These are phyloP conservation scores for Lucilia cuprina DNA, from an alignment of 1,140 invertebrate genomes.

Conservation along the genomic window DNA sequence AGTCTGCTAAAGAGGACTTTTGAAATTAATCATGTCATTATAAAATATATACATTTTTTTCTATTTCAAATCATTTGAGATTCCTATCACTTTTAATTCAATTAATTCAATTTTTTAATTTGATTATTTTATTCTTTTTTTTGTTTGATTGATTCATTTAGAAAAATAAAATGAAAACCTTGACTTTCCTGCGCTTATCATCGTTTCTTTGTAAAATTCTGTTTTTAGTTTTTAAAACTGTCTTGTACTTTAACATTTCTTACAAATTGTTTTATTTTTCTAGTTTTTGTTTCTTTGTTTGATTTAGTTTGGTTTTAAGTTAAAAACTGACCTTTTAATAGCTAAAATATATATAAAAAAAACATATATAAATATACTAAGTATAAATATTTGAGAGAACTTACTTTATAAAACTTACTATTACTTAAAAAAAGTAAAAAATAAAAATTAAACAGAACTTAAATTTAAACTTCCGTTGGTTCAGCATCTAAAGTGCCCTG, in stretches of 20 bases:
- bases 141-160: too few species aligned
- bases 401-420: not conserved
- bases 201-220: not conserved
- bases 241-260: not conserved
- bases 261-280: not conserved
- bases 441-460: not conserved
- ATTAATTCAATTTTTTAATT: not conserved
- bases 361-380: slow-evolving; percentile 1
- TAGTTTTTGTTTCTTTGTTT: not conserved
- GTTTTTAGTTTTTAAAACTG: too few species aligned
- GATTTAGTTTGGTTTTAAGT: not conserved
- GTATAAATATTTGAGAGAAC: not conserved
- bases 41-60: too few species aligned
- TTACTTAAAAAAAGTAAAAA: not conserved
- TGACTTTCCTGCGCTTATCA: not conserved
- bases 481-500: slow-evolving; percentile 42
- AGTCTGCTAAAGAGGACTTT: not conserved
- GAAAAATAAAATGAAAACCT: not conserved
- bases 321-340: not conserved
- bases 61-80: slow-evolving; percentile 8
- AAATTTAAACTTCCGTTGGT: slow-evolving; percentile 52
- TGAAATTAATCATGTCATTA: slow-evolving; percentile 5
- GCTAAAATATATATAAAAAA: not conserved
- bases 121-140: not conserved
- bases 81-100: not conserved